Conservation (phyloP, 2,888 invertebrate genomes). For the Drosophila meridiana region DNA sequence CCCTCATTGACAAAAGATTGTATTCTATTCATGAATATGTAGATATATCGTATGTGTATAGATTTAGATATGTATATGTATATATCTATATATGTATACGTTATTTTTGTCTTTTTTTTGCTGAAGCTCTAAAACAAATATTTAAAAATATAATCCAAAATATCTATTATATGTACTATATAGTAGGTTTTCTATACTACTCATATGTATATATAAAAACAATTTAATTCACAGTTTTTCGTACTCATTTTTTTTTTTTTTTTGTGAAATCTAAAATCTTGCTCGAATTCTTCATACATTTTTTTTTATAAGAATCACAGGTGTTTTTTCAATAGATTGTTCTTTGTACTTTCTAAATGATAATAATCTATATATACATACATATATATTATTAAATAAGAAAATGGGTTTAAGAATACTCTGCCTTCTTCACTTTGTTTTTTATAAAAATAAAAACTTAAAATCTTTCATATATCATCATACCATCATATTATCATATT, state of each 20-base stretch:
- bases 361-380: not conserved
- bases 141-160: not conserved
- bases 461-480: not conserved
- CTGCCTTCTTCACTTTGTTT: not conserved
- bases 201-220: not conserved
- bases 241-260: not conserved
- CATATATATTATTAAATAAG: not conserved
- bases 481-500: not conserved
- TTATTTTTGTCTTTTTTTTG: not conserved
- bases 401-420: not conserved
- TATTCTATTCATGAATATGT: not conserved
- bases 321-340: not conserved
- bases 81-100: not conserved
- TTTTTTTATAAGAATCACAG: not conserved
- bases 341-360: slow-evolving; percentile 1
- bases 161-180: not conserved
- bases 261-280: not conserved
- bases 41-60: not conserved
- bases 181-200: not conserved
- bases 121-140: not conserved
- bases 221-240: not conserved
- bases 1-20: slow-evolving; percentile 3
- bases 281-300: not conserved
- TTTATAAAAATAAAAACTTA: not conserved
- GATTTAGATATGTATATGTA: not conserved